Evolutionary conservation across 2,888 invertebrate genomes (phyloP).

Genomic region (Catocala sponsa): DNA sequence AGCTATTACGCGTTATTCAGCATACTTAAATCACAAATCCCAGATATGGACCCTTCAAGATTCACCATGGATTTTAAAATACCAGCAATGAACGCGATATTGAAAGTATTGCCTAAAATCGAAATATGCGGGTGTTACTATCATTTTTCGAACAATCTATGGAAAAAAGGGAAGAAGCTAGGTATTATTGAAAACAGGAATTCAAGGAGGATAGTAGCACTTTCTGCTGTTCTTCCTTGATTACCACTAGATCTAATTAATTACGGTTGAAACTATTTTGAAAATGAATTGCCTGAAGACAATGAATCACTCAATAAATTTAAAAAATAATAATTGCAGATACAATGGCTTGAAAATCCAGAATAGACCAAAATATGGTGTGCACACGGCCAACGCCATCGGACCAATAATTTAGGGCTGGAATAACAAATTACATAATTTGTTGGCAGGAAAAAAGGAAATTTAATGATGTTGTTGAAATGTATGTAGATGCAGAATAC

Average conservation of each 20-base stretch:
- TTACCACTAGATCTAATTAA: slow-evolving; percentile 4
- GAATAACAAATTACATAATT: no score
- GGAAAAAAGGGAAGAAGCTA: slow-evolving; percentile 2
- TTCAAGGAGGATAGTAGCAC: slow-evolving; percentile 7
- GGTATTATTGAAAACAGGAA: slow-evolving; percentile 3
- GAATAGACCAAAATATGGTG: no score
- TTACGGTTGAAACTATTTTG: no score
- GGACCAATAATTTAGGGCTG: no score
- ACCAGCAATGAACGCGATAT: background rate
- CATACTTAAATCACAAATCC: background rate
- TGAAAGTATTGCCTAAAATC: background rate
- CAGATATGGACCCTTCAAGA: background rate
- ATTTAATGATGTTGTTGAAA: no score
- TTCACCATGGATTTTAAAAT: background rate
- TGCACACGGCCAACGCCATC: no score
- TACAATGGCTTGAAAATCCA: no score
- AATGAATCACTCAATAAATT: no score
- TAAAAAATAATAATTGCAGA: no score
- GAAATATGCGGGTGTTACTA: background rate
- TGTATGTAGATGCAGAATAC: no score
- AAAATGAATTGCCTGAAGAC: no score
- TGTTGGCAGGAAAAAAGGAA: no score
- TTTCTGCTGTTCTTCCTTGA: slow-evolving; percentile 10
- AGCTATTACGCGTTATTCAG: background rate
- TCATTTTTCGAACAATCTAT: background rate